Evolutionary conservation across 2,888 invertebrate species (phyloP), one percentile per base, ranked within the genome.

Genomic region (Phymatocera aterrima): DNA sequence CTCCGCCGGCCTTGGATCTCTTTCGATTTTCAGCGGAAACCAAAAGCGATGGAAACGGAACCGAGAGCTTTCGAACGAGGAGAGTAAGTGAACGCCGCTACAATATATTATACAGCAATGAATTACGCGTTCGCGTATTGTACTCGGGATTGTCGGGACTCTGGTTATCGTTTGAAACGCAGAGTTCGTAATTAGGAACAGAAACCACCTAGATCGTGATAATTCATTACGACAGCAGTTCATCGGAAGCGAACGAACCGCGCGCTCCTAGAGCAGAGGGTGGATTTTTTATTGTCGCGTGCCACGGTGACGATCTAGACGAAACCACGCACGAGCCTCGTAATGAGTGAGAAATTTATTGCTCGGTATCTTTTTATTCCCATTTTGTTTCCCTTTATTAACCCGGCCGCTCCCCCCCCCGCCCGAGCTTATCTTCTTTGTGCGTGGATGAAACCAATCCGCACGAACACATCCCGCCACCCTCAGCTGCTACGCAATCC

Each of bases 211-310:
- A 24, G 24, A 24, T 21, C 10, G 31, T 31, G 12, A 3, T 60
- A 60, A 61, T 61, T 34, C 34, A 68, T 31, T 60, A n/a, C 43
- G 12, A 8, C 31, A 40, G 8, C 21, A 43, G 5, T 68, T 43
- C 15, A 43, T 34, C 68, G 40, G n/a, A 6, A 43, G 24, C 46
- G 24, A 65, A 24, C 15, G 10, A 43, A 21, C 12, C 24, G 8
- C 5, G 4, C 68, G 28, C 12, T 24, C 21, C 46, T 12, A 46
- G 28, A 43, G 5, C 0, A 46, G 40, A 21, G 68, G 68, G 68
- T 68, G 28, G 43, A 68, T 68, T 68, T 68, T n/a, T 68, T 68
- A 68, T 21, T 68, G 68, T 68, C 46, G 68, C 68, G 68, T 68
- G 68, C 68, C n/a, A n/a, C n/a, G 24, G 46, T 43, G 46, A 68